phyloP scores from a whole-genome alignment of 2,888 invertebrate species.

The Chironomus tentans region DNA sequence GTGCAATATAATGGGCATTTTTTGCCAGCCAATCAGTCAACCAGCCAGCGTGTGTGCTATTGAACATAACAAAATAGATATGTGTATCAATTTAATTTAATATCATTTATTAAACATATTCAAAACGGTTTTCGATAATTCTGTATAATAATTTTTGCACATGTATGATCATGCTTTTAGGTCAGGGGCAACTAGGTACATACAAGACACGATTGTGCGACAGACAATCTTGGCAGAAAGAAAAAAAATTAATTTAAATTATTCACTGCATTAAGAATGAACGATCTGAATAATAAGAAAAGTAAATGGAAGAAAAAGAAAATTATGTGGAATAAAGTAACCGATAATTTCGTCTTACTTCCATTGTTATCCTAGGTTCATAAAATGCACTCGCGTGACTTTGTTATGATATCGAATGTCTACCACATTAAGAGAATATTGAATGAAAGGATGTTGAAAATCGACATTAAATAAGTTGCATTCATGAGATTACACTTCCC shows the following conservation, averaged over 20 bases:
- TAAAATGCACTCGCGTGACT: neutral
- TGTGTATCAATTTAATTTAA: neutral
- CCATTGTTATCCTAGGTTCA: constrained; percentile 17
- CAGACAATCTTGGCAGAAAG: neutral
- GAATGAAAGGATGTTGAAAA: neutral
- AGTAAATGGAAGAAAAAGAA: neutral
- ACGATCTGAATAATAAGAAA: neutral
- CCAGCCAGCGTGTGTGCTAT: neutral
- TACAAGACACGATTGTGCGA: neutral
- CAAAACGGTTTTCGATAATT: constrained; percentile 11
- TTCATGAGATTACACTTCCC: neutral
- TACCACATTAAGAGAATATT: neutral
- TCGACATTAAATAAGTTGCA: too few relatives aligned
- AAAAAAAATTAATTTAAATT: too few relatives aligned
- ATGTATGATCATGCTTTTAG: neutral
- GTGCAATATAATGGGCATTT: neutral
- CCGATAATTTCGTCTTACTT: neutral
- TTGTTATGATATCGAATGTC: neutral
- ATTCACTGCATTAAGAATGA: too few relatives aligned
- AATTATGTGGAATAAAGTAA: neutral
- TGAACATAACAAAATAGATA: neutral
- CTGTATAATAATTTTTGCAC: neutral
- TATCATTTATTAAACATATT: neutral
- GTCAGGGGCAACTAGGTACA: constrained; percentile 12
- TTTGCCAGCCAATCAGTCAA: too few relatives aligned